Percentiles rank a stretch among this genome's conserved stretches.
phyloP scores from a whole-genome alignment of 2,888 invertebrate genomes.

The Cotesia congregata region DNA sequence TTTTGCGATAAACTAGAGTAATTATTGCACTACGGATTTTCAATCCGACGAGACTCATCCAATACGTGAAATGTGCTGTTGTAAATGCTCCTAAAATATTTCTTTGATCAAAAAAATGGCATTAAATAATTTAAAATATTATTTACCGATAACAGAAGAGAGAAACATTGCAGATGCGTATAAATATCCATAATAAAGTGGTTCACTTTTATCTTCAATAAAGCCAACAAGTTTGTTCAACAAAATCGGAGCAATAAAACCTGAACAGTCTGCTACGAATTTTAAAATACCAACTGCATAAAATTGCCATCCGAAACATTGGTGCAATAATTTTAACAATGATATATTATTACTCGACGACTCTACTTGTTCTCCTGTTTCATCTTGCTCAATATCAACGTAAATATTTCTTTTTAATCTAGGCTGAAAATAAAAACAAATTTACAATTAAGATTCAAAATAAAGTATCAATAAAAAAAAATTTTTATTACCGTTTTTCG shows the following conservation, averaged over 20 bases:
- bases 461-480: not conserved
- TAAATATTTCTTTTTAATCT: conserved; percentile 31
- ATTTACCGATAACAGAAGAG: conserved; percentile 78
- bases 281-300: conserved; percentile 88
- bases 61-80: conserved; percentile 91
- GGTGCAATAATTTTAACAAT: conserved; percentile 79
- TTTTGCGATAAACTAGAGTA: conserved; percentile 84
- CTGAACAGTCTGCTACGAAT: conserved; percentile 84
- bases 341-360: conserved; percentile 70
- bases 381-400: conserved; percentile 37
- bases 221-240: conserved; percentile 86
- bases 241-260: conserved; percentile 91
- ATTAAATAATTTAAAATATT: conserved; percentile 20
- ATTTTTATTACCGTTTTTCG: conserved; percentile 61
- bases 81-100: conserved; percentile 79
- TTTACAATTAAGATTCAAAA: not conserved
- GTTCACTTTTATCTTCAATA: conserved; percentile 80
- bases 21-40: conserved; percentile 91
- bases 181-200: conserved; percentile 76
- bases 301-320: conserved; percentile 85
- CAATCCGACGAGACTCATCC: conserved; percentile 85
- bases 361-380: conserved; percentile 42
- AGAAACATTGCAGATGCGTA: conserved; percentile 79
- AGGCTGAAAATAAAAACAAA: conserved; percentile 43
- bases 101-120: not conserved